These are phyloP conservation scores for Drosophila nigrodunni DNA, from an alignment of 1,140 invertebrate genomes.

Conservation along the genomic window DNA sequence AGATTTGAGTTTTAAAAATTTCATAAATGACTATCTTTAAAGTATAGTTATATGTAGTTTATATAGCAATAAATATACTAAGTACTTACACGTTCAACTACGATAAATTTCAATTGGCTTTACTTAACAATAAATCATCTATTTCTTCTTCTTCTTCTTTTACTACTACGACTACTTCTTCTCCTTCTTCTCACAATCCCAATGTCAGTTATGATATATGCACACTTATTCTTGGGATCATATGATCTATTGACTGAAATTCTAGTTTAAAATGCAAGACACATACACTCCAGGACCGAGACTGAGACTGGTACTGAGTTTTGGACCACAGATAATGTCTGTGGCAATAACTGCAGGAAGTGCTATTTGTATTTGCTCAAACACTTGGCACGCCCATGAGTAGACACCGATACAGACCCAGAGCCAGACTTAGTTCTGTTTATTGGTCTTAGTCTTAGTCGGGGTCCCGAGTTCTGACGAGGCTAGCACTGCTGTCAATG, in stretches of 20 bases:
- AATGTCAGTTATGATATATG: background rate
- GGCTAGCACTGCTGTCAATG: too few species aligned
- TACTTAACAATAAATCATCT: too few species aligned
- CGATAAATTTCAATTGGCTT: too few species aligned
- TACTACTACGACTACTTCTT: background rate
- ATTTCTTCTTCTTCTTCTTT: too few species aligned
- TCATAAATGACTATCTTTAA: too few species aligned
- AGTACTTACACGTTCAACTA: too few species aligned
- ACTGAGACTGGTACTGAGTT: constrained; percentile 17
- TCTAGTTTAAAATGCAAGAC: constrained; percentile 39
- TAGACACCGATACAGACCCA: constrained; percentile 9
- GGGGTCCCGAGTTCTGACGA: background rate
- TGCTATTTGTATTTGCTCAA: constrained; percentile 53
- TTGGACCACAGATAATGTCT: constrained; percentile 27
- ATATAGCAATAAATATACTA: too few species aligned
- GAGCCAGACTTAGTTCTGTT: background rate
- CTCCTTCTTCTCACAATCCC: background rate
- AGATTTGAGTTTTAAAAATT: too few species aligned
- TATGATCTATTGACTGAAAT: constrained; percentile 20
- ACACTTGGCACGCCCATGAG: constrained; percentile 45
- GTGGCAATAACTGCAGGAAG: constrained; percentile 41
- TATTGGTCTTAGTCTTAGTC: background rate
- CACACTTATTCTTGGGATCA: constrained; percentile 3
- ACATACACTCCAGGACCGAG: constrained; percentile 1
- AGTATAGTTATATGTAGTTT: too few species aligned